Evolutionary conservation across 2,113 vertebrate genomes (phyloP).

Genomic region (Hydrolagus affinis): DNA sequence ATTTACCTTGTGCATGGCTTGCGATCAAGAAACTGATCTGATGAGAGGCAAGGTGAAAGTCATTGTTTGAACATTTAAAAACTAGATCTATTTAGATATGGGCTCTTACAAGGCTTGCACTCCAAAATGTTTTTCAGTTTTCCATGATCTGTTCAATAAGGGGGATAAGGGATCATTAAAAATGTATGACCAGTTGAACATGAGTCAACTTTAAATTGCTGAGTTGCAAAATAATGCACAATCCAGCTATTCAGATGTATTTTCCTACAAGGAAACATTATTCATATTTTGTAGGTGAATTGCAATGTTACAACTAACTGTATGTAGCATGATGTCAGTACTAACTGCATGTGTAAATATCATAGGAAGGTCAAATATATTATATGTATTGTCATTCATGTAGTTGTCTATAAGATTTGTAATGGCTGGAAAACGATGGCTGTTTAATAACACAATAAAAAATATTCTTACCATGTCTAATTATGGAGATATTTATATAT

Average conservation of each 20-base stretch:
- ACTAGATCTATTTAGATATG: constrained; percentile 20
- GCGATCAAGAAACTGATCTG: constrained; percentile 11
- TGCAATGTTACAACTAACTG: constrained; percentile 63
- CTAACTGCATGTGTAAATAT: constrained; percentile 82
- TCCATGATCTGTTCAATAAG: constrained; percentile 38
- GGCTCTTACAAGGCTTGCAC: constrained; percentile 12
- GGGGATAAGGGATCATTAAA: constrained; percentile 52
- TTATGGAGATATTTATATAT: constrained; percentile 1
- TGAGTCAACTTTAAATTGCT: constrained; percentile 39
- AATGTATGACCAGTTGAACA: constrained; percentile 34
- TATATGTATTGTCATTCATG: constrained; percentile 66
- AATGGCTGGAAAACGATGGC: constrained; percentile 62
- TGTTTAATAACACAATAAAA: constrained; percentile 89
- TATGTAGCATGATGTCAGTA: constrained; percentile 75
- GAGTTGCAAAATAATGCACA: constrained; percentile 43
- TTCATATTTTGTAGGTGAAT: constrained; percentile 46
- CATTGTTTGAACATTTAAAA: constrained; percentile 5
- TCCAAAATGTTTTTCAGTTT: constrained; percentile 4
- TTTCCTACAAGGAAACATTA: constrained; percentile 51
- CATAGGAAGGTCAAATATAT: constrained; percentile 51
- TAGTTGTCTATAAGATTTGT: constrained; percentile 70
- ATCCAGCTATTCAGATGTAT: constrained; percentile 48
- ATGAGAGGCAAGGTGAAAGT: constrained; percentile 1
- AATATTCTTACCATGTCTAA: constrained; percentile 63
- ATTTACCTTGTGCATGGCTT: constrained; percentile 29